Percentiles rank a stretch among this genome's conserved stretches.
Evolutionary conservation across 2,797 vertebrate species (phyloP).

Genomic region (Semaprochilodus insignis): DNA sequence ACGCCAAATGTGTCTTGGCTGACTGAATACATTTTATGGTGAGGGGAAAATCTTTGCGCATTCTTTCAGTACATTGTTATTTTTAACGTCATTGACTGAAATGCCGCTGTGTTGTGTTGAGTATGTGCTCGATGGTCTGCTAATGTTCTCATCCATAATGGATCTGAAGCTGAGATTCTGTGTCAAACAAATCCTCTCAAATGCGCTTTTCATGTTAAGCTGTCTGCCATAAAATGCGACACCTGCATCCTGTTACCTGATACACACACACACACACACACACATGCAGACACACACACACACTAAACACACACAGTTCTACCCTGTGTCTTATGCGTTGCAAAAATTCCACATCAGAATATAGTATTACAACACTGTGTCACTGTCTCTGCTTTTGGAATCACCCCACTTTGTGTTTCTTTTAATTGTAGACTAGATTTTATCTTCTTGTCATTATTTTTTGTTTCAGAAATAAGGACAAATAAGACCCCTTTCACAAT

Average conservation of each 20-base stretch:
- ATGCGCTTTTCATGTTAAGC: constrained; percentile 46
- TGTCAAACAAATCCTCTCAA: constrained; percentile 53
- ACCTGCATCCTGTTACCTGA: constrained; percentile 42
- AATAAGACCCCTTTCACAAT: too few relatives aligned
- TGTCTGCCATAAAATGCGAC: constrained; percentile 31
- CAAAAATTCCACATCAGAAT: background rate
- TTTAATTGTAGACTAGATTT: background rate
- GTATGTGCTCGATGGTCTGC: constrained; percentile 25
- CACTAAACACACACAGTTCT: background rate
- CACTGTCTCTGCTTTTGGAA: background rate
- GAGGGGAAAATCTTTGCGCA: background rate
- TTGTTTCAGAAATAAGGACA: background rate
- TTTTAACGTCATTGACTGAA: background rate
- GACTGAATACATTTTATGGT: too few relatives aligned
- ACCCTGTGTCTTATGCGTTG: background rate
- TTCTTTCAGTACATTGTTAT: background rate
- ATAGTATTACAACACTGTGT: background rate
- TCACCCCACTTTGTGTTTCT: constrained; percentile 3
- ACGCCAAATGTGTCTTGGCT: too few relatives aligned
- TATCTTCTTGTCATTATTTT: background rate
- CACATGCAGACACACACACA: background rate
- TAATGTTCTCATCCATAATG: constrained; percentile 51
- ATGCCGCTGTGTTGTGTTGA: background rate
- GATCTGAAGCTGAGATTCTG: constrained; percentile 38
- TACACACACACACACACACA: constrained; percentile 33